phyloP scores from a whole-genome alignment of 2,113 vertebrate species.

The Otolemur garnettii region DNA sequence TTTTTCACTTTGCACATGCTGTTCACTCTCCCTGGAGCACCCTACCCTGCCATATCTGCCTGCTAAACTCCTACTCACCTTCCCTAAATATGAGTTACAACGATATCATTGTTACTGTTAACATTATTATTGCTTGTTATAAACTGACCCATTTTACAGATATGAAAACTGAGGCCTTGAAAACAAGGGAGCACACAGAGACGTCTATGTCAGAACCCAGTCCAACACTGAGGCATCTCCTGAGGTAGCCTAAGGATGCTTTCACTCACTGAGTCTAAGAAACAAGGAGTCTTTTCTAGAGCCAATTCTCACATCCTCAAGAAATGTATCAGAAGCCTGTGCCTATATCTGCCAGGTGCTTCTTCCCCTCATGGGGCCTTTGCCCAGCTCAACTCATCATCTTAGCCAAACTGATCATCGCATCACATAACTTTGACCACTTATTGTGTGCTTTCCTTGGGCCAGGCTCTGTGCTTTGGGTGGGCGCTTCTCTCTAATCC shows the following conservation, averaged over 20 bases:
- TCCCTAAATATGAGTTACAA: neutral
- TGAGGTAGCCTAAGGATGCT: neutral
- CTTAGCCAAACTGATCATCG: neutral
- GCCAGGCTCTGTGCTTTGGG: neutral
- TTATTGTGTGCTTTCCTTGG: neutral
- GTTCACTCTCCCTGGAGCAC: neutral
- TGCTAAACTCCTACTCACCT: neutral
- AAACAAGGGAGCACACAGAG: neutral
- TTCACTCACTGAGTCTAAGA: neutral
- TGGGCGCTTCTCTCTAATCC: neutral
- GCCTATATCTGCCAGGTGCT: no score
- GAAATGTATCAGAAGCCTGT: neutral
- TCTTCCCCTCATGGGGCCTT: neutral
- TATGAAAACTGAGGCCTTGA: neutral
- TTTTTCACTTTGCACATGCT: neutral
- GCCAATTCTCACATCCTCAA: neutral
- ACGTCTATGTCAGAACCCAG: neutral
- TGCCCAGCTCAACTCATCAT: neutral
- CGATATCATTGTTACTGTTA: neutral
- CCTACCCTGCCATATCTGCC: neutral
- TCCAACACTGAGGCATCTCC: neutral
- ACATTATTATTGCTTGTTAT: neutral
- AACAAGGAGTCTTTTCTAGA: neutral
- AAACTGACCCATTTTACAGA: neutral
- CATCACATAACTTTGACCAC: neutral